Conservation (phyloP, 2,797 vertebrate species). For the Microctenopoma steveboyesi region DNA sequence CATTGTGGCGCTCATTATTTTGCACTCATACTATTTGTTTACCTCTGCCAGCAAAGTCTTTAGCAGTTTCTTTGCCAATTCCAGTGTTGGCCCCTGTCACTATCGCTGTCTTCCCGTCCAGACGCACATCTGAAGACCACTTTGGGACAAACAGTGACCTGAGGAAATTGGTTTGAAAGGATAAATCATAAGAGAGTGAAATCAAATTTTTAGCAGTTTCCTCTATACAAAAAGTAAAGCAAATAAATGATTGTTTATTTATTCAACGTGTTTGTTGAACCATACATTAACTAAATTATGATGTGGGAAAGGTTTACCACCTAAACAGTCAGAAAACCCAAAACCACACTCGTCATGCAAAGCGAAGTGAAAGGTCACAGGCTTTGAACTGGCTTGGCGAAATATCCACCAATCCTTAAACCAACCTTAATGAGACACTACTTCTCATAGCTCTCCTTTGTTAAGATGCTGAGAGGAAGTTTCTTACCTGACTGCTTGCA, state of each 20-base stretch:
- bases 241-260: slow-evolving; percentile 8
- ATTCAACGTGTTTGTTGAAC: slow-evolving; percentile 17
- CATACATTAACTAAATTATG: slow-evolving; percentile 11
- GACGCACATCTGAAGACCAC: slow-evolving; percentile 75
- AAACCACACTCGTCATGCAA: slow-evolving; percentile 4
- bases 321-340: slow-evolving; percentile 8
- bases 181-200: neutral
- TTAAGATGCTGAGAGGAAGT: neutral
- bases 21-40: slow-evolving; percentile 35
- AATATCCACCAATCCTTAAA: neutral
- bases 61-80: slow-evolving; percentile 82
- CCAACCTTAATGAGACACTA: neutral
- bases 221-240: neutral
- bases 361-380: slow-evolving; percentile 1
- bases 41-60: slow-evolving; percentile 79
- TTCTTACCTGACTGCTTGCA: slow-evolving; percentile 77
- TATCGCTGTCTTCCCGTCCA: slow-evolving; percentile 81
- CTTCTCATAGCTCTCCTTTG: neutral
- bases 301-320: slow-evolving; percentile 24
- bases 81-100: slow-evolving; percentile 79
- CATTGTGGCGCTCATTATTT: neutral
- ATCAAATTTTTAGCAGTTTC: neutral
- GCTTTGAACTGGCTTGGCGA: neutral
- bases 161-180: neutral
- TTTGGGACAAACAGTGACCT: slow-evolving; percentile 72